Percentiles rank a stretch among this genome's conserved stretches.
Conservation (phyloP, 1,140 invertebrate species). For the Grapholita molesta region DNA sequence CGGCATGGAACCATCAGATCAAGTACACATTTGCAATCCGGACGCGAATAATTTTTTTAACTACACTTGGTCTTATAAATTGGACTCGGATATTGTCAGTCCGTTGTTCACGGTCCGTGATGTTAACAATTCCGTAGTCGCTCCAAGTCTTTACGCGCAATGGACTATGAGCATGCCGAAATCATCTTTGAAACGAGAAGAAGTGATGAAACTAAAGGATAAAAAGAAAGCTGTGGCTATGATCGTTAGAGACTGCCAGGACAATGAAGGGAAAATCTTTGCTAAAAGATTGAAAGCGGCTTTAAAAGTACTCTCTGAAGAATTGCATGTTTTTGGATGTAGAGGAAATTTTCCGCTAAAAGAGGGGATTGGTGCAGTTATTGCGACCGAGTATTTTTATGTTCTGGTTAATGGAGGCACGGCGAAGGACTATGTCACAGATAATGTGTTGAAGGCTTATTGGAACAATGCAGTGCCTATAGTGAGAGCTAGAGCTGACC, state of each 20-base stretch:
- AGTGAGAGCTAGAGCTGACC: conserved; percentile 66
- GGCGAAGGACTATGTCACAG: conserved; percentile 81
- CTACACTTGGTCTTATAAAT: conserved; percentile 81
- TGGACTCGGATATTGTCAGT: conserved; percentile 76
- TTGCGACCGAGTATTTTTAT: conserved; percentile 81
- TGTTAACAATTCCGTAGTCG: conserved; percentile 47
- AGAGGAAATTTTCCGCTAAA: conserved; percentile 54
- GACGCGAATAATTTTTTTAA: conserved; percentile 76
- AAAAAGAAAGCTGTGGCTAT: conserved; percentile 78
- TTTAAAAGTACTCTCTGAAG: conserved; percentile 60
- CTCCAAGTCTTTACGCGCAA: conserved; percentile 38
- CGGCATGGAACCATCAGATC: conserved; percentile 59
- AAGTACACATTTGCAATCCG: conserved; percentile 47
- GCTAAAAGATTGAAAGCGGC: conserved; percentile 78
- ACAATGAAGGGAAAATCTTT: conserved; percentile 76
- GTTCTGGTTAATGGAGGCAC: conserved; percentile 84
- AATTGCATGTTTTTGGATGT: conserved; percentile 86
- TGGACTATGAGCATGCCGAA: conserved; percentile 31
- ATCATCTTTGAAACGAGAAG: conserved; percentile 17
- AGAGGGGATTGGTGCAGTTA: conserved; percentile 56
- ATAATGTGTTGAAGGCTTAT: conserved; percentile 79
- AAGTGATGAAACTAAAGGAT: conserved; percentile 32
- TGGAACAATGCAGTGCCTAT: conserved; percentile 76
- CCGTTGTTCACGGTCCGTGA: conserved; percentile 72
- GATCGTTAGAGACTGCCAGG: conserved; percentile 81